Percentiles rank a stretch among this genome's conserved stretches.
phyloP scores from a whole-genome alignment of 2,797 vertebrate genomes.

The Squalus acanthias region DNA sequence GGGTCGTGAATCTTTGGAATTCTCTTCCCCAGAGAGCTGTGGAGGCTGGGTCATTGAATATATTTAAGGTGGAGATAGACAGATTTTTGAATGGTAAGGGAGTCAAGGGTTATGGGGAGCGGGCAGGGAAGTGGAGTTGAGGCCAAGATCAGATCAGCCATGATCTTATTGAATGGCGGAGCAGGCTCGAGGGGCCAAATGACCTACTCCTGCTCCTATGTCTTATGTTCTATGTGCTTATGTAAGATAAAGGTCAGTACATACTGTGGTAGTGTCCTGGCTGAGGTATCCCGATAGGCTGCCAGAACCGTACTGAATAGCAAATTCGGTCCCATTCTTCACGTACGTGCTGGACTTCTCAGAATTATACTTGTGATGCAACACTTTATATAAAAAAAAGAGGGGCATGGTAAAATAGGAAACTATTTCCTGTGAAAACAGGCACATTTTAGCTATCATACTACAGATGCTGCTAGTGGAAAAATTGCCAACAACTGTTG shows the following conservation, averaged over 20 bases:
- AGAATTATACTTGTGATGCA: constrained; percentile 84
- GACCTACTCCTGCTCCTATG: too few species aligned
- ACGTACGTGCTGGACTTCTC: constrained; percentile 77
- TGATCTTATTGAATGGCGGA: too few species aligned
- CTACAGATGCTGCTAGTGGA: neutral
- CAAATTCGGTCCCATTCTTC: constrained; percentile 80
- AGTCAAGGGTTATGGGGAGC: too few species aligned
- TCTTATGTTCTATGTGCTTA: too few species aligned
- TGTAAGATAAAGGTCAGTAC: constrained; percentile 32
- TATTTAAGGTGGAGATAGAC: too few species aligned
- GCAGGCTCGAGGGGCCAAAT: too few species aligned
- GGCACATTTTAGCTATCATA: neutral
- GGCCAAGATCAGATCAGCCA: too few species aligned
- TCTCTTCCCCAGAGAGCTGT: too few species aligned
- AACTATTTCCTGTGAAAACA: neutral
- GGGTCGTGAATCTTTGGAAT: too few species aligned
- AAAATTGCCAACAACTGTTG: neutral
- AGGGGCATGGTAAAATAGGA: neutral
- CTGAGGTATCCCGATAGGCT: constrained; percentile 90
- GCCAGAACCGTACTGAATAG: constrained; percentile 85
- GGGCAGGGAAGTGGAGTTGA: too few species aligned
- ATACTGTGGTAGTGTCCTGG: constrained; percentile 66
- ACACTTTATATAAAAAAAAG: constrained; percentile 56
- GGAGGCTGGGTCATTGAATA: too few species aligned
- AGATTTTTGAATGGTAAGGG: too few species aligned